Base-by-base conservation (phyloP, 2,797 vertebrate genomes). In the Sorex maritimensis region DNA sequence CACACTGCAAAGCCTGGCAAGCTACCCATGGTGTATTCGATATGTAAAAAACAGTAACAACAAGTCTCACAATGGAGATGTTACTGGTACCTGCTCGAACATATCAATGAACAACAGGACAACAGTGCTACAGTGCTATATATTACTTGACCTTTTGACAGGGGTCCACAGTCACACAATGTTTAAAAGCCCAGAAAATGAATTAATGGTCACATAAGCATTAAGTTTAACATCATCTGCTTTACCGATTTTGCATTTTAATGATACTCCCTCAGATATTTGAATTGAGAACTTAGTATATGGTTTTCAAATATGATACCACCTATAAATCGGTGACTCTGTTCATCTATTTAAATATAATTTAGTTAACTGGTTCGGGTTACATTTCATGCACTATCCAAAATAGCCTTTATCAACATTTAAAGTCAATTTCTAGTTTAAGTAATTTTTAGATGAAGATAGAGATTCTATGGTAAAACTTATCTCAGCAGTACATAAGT, bases 81-180 rank as follows among this genome's bases (percentile, higher is more conserved):
- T 34, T 34, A 34, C 34, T 34, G 34, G 34, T 34, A 2, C 34
- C 34, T 34, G 34, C 34, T 34, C 34, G 34, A 34, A 2, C 34
- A 34, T 34, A 34, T 34, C 34, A 34, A 34, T 34, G 34, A 34
- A 34, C 34, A 34, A 34, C 34, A 34, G 34, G 34, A 34, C 34
- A 34, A 34, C 34, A 34, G 34, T 34, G 34, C 34, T 34, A 34
- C 34, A 34, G 34, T 34, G 34, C 34, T 65, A 91, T 6, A 11
- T 12, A 67, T 12, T 0, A 8, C 38, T 73, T 88, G 68, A 90
- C 30, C 44, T 38, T 94, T 92, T 96, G 26, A 58, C 87, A 44
- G 26, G 19, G 61, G 23, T 63, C 23, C 17, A 67, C 28, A 65
- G 11, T 3, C 30, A 52, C 38, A 80, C 0, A 78, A 61, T 94